Percentiles rank a stretch among this genome's conserved stretches.
These are phyloP conservation scores for Pteronura brasiliensis DNA, from an alignment of 2,113 vertebrate genomes.

Conservation along the genomic window DNA sequence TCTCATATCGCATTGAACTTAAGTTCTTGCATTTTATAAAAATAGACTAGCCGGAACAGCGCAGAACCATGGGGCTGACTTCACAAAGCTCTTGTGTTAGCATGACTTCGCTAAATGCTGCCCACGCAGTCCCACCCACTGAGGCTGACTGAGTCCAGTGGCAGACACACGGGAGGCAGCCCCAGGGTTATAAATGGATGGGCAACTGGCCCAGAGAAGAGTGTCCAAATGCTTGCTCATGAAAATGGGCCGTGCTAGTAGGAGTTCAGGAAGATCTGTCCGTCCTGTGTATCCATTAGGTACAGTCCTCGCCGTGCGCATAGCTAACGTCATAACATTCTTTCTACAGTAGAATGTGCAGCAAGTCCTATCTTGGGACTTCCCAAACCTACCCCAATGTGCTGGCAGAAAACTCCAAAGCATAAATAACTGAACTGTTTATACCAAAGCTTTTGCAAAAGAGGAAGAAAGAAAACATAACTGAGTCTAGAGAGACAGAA, in stretches of 20 bases:
- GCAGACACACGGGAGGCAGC: not conserved
- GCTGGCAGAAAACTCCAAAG: not conserved
- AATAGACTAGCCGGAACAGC: not conserved
- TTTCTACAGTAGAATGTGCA: not conserved
- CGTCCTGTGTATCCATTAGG: not conserved
- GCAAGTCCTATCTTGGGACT: not conserved
- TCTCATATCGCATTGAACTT: not conserved
- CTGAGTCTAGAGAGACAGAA: not conserved
- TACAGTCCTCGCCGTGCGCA: not conserved
- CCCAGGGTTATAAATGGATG: rapidly evolving
- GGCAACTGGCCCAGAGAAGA: no score
- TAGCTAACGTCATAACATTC: not conserved
- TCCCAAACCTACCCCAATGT: not conserved
- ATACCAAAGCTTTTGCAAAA: not conserved
- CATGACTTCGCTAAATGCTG: not conserved
- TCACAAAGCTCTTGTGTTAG: not conserved
- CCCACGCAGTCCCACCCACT: not conserved
- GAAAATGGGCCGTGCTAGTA: not conserved
- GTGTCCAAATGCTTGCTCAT: not conserved
- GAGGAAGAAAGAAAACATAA: not conserved
- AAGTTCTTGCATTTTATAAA: not conserved
- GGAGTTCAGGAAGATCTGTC: not conserved
- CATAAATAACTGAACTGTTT: not conserved
- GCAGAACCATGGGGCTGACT: not conserved
- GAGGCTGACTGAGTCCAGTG: not conserved